Evolutionary conservation across 2,797 vertebrate species (phyloP).

Genomic region (Philypnodon macrostomus): DNA sequence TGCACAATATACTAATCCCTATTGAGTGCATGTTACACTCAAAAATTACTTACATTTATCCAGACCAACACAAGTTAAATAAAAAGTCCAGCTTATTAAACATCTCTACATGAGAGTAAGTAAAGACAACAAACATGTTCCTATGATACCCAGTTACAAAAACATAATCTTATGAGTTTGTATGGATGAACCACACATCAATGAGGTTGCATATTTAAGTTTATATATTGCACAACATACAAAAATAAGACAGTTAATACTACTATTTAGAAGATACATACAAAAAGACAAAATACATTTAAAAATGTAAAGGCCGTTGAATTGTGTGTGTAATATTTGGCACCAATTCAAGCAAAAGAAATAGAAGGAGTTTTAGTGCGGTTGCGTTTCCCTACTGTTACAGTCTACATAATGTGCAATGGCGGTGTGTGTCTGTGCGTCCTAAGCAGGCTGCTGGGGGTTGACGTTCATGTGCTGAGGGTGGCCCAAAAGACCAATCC

Average conservation of each 20-base stretch:
- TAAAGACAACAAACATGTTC: conserved; percentile 38
- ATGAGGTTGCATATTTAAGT: conserved; percentile 85
- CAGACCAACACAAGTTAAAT: conserved; percentile 40
- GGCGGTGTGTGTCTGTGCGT: neutral
- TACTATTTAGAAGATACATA: conserved; percentile 54
- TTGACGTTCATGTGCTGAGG: conserved; percentile 93
- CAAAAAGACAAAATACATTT: conserved; percentile 83
- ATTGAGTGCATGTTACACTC: conserved; percentile 42
- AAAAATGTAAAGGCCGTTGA: conserved; percentile 81
- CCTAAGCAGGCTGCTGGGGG: conserved; percentile 92
- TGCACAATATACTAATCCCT: conserved; percentile 54
- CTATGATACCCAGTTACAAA: conserved; percentile 50
- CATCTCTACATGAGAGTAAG: conserved; percentile 44
- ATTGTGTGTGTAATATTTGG: conserved; percentile 64
- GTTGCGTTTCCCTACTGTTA: conserved; percentile 52
- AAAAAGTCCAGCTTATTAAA: conserved; percentile 58
- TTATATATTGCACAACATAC: conserved; percentile 92
- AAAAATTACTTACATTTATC: conserved; percentile 41
- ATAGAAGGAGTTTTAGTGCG: conserved; percentile 34
- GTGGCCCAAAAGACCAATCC: conserved; percentile 93
- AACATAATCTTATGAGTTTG: neutral
- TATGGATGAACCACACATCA: conserved; percentile 62
- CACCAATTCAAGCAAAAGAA: conserved; percentile 51
- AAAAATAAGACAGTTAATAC: conserved; percentile 90
- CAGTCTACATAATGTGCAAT: conserved; percentile 31